Evolutionary conservation across 2,888 invertebrate species (phyloP).

Genomic region (Platycheirus rosarum): DNA sequence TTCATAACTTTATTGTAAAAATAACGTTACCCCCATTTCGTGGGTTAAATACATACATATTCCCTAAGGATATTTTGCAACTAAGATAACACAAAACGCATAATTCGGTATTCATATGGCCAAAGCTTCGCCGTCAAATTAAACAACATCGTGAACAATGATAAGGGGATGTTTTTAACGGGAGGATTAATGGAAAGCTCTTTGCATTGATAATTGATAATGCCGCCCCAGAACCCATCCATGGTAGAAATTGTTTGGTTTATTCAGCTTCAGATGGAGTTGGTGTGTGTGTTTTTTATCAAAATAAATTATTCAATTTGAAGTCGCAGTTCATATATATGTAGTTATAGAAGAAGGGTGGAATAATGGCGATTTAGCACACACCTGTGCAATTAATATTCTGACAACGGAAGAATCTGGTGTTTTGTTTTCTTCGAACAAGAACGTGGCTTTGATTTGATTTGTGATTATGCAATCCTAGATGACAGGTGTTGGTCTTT

Average conservation of each 20-base stretch:
- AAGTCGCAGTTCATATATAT: no score
- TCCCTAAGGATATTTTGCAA: conserved; percentile 12
- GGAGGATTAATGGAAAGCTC: not conserved
- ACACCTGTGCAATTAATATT: conserved; percentile 27
- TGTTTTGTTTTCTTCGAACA: not conserved
- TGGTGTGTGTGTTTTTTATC: not conserved
- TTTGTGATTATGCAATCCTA: conserved; percentile 13
- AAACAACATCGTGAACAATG: not conserved
- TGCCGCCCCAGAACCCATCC: conserved; percentile 5
- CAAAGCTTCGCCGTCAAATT: conserved; percentile 45
- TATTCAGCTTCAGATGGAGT: conserved; percentile 49
- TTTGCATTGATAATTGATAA: conserved; percentile 58
- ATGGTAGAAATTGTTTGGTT: conserved; percentile 52
- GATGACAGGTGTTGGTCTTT: conserved; percentile 6
- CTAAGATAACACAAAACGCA: conserved; percentile 27
- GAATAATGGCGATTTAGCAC: conserved; percentile 13
- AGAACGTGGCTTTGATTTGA: conserved; percentile 22
- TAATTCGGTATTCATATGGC: conserved; percentile 31
- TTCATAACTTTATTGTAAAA: conserved; percentile 70
- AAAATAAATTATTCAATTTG: conserved; percentile 33
- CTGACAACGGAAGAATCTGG: conserved; percentile 10
- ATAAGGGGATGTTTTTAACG: not conserved
- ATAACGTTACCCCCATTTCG: conserved; percentile 40
- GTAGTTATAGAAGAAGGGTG: no score
- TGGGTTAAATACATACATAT: not conserved